Conservation (phyloP, 2,797 vertebrate genomes). For the Anguilla marmorata region DNA sequence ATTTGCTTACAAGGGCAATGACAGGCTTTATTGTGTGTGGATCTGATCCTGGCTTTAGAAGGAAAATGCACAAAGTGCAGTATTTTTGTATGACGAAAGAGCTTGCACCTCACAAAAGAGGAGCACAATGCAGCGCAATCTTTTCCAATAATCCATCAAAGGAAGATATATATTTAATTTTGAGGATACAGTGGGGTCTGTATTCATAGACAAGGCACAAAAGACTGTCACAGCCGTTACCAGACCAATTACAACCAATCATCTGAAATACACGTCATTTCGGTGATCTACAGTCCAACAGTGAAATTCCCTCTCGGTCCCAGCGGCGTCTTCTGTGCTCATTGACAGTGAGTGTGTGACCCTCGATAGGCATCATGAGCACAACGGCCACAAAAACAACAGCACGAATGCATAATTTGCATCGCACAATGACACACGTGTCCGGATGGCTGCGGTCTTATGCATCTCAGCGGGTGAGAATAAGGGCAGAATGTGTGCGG, state of each 20-base stretch:
- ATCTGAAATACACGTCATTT: background rate
- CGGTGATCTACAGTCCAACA: background rate
- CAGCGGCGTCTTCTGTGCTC: background rate
- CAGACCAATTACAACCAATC: background rate
- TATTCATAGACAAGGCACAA: background rate
- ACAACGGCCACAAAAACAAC: background rate
- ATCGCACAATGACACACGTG: background rate
- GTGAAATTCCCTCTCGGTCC: background rate
- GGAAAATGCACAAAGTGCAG: background rate
- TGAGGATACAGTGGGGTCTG: background rate
- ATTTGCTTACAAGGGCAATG: background rate
- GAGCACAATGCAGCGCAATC: background rate
- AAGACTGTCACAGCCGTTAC: background rate
- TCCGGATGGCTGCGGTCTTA: background rate
- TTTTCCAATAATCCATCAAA: background rate
- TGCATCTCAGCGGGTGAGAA: background rate
- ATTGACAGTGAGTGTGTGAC: background rate
- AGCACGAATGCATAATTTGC: background rate
- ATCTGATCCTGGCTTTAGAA: background rate
- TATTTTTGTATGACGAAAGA: background rate
- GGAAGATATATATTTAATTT: background rate
- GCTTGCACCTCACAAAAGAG: background rate
- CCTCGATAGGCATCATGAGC: background rate
- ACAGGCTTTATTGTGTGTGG: background rate
- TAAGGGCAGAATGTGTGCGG: background rate